Percentiles rank a stretch among this genome's conserved stretches.
These are phyloP conservation scores for Cyrtonyx montezumae DNA, from an alignment of 2,113 vertebrate species.

Conservation along the genomic window DNA sequence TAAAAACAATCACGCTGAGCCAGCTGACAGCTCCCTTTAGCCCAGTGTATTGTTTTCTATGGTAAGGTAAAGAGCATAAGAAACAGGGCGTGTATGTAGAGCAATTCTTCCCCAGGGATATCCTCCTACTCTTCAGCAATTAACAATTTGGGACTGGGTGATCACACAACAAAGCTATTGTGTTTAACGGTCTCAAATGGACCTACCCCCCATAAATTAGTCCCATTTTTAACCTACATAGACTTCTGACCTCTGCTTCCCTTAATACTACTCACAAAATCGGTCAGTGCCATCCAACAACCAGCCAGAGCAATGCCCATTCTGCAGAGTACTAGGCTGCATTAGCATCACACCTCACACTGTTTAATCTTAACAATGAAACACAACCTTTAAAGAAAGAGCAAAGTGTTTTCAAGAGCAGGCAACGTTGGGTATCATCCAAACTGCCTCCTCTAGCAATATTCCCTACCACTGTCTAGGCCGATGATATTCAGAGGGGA, in stretches of 20 bases:
- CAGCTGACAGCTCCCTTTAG: slow-evolving; percentile 19
- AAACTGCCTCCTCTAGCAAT: background rate
- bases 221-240: background rate
- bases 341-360: background rate
- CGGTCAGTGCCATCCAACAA: no score
- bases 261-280: no score
- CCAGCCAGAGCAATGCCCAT: background rate
- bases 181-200: background rate
- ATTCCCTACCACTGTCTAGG: slow-evolving; percentile 35
- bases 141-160: background rate
- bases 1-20: background rate
- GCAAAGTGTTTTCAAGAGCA: background rate
- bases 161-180: background rate
- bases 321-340: background rate
- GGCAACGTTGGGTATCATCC: background rate
- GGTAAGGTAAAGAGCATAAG: background rate
- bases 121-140: background rate
- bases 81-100: background rate
- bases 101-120: slow-evolving; percentile 1
- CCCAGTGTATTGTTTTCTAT: background rate
- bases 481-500: background rate
- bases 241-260: background rate
- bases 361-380: slow-evolving; percentile 19
- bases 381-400: background rate
- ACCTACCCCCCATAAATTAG: background rate